Conservation (phyloP, 2,797 vertebrate genomes). For the Helicolenus hilgendorfi region DNA sequence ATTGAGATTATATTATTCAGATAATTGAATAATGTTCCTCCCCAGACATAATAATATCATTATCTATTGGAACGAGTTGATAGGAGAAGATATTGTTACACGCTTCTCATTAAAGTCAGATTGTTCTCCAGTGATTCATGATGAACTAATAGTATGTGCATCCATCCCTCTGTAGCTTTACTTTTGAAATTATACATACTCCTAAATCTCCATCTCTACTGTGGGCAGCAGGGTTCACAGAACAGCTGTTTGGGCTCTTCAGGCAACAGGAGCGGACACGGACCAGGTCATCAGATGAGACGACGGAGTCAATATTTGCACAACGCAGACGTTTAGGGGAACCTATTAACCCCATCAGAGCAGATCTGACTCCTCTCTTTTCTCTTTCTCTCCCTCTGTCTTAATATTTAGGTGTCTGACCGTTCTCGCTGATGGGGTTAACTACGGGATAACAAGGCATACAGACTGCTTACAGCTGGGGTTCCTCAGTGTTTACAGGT, state of each 20-base stretch:
- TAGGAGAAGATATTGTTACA: slow-evolving; percentile 22
- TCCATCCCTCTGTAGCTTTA: neutral
- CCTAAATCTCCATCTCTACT: slow-evolving; percentile 1
- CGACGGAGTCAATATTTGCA: slow-evolving; percentile 82
- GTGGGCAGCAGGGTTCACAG: neutral
- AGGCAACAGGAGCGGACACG: slow-evolving; percentile 34
- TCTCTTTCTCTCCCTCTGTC: neutral
- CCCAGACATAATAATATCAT: slow-evolving; percentile 11
- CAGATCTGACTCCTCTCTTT: neutral
- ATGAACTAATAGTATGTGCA: neutral
- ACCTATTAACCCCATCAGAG: slow-evolving; percentile 67
- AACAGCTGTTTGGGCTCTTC: slow-evolving; percentile 59
- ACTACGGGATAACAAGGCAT: slow-evolving; percentile 47
- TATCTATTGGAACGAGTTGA: slow-evolving; percentile 11
- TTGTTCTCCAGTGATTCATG: slow-evolving; percentile 2
- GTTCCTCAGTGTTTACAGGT: slow-evolving; percentile 62
- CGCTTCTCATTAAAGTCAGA: slow-evolving; percentile 25
- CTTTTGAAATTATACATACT: neutral
- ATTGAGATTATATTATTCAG: slow-evolving; percentile 18
- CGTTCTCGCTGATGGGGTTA: slow-evolving; percentile 58
- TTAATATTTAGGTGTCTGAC: slow-evolving; percentile 59
- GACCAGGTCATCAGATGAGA: slow-evolving; percentile 56
- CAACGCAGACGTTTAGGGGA: slow-evolving; percentile 49
- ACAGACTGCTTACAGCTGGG: slow-evolving; percentile 50
- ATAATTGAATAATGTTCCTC: slow-evolving; percentile 33